Percentiles rank a stretch among this genome's conserved stretches.
Evolutionary conservation across 2,888 invertebrate species (phyloP).

Genomic region (Bombyx huttoni): DNA sequence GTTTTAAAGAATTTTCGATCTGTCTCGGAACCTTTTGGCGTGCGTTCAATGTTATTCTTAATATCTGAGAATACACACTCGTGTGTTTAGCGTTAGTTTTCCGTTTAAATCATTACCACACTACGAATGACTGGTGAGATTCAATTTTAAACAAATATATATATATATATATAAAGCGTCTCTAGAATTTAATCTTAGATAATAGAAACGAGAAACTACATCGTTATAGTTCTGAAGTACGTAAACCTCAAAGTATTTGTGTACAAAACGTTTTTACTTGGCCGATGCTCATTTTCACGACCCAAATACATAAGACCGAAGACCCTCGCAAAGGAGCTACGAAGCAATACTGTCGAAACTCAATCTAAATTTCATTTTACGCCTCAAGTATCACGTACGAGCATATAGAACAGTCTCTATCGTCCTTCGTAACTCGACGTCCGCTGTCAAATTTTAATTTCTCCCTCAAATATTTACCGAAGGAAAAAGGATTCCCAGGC

Average conservation of each 20-base stretch:
- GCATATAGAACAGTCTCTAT: slow-evolving; percentile 55
- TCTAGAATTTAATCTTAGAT: too few relatives aligned
- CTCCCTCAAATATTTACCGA: slow-evolving; percentile 72
- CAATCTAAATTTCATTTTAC: slow-evolving; percentile 71
- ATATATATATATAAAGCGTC: too few relatives aligned
- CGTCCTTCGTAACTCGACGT: slow-evolving; percentile 54
- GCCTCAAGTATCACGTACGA: slow-evolving; percentile 65
- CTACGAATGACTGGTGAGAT: too few relatives aligned
- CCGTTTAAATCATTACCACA: too few relatives aligned
- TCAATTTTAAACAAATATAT: too few relatives aligned
- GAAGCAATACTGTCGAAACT: slow-evolving; percentile 53
- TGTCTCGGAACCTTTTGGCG: background rate
- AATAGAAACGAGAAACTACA: too few relatives aligned
- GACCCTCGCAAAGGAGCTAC: slow-evolving; percentile 27
- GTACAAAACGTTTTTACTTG: background rate
- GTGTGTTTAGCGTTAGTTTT: too few relatives aligned
- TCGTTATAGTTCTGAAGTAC: background rate
- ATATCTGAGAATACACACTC: background rate
- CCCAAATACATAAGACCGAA: slow-evolving; percentile 11
- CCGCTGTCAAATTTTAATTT: slow-evolving; percentile 73
- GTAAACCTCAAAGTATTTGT: background rate
- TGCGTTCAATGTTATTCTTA: background rate
- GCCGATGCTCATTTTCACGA: slow-evolving; percentile 12
- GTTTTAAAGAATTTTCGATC: background rate
- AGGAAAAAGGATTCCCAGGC: slow-evolving; percentile 72